Conservation (phyloP, 2,113 vertebrate genomes). For the human region DNA sequence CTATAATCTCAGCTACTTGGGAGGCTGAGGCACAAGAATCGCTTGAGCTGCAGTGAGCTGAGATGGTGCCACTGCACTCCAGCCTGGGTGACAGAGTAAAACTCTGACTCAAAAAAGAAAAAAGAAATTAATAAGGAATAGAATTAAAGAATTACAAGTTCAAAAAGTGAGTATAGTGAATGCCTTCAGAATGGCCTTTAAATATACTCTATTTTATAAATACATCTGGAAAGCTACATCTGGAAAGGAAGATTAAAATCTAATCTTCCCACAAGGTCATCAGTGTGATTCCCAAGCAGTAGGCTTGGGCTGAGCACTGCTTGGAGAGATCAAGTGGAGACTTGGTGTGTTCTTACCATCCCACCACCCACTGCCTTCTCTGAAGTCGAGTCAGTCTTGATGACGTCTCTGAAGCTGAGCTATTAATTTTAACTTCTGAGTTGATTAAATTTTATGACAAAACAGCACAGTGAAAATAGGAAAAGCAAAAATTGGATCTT, state of each 20-base stretch:
- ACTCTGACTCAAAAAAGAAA: no score
- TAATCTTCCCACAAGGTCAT: neutral
- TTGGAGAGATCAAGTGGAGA: neutral
- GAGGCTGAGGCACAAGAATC: no score
- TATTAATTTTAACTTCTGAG: conserved; percentile 52
- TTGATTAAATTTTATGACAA: conserved; percentile 54
- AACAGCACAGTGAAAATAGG: neutral
- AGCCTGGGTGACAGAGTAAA: no score
- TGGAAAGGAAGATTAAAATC: neutral
- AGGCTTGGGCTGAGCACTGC: neutral
- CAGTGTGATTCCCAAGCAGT: neutral
- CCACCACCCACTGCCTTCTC: neutral
- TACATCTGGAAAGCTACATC: neutral
- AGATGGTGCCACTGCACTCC: no score
- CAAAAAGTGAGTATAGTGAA: neutral
- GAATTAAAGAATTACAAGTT: neutral
- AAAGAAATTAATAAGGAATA: neutral
- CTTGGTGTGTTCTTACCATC: neutral
- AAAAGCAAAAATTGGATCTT: conserved; percentile 56
- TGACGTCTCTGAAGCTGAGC: conserved; percentile 3
- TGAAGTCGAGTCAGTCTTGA: neutral
- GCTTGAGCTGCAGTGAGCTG: no score
- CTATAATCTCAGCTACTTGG: no score
- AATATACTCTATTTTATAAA: neutral
- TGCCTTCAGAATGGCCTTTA: neutral